A percentile compares a stretch with the other conserved stretches of the same genome.
Conservation (phyloP, 2,797 vertebrate species). For the Alcedo atthis region DNA sequence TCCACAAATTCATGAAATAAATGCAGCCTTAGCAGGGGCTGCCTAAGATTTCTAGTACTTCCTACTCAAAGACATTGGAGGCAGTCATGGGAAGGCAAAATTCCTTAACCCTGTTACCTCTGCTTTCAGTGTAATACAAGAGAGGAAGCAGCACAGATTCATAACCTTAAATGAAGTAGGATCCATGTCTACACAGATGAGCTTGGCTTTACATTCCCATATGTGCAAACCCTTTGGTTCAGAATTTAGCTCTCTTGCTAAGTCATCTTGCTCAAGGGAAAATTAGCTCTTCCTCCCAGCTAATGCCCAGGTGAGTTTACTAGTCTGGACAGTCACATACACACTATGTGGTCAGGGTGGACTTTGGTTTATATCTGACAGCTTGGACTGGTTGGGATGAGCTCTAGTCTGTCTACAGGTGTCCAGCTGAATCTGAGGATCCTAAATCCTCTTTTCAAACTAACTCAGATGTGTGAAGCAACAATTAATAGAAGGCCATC, state of each 20-base stretch:
- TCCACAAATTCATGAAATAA: not conserved
- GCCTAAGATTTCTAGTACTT: not conserved
- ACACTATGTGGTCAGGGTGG: not conserved
- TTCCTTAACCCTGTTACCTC: not conserved
- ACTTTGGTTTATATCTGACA: not conserved
- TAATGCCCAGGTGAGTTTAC: not conserved
- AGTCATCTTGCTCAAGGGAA: not conserved
- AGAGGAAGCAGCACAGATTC: not conserved
- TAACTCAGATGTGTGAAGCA: not conserved
- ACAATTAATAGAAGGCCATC: not conserved
- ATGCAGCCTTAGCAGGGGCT: not conserved
- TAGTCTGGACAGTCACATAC: not conserved
- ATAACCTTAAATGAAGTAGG: not conserved
- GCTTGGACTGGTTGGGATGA: not conserved
- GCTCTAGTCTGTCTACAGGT: not conserved
- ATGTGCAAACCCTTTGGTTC: not conserved
- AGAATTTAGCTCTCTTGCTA: not conserved
- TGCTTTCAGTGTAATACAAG: not conserved
- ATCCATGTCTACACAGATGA: not conserved
- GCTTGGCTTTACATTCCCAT: not conserved
- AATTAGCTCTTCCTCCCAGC: not conserved
- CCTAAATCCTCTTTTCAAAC: not conserved
- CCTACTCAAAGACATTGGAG: not conserved
- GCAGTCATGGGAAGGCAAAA: not conserved
- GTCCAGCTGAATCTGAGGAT: not conserved